These are phyloP conservation scores for Bufo gargarizans DNA, from an alignment of 2,113 vertebrate genomes.

Conservation along the genomic window DNA sequence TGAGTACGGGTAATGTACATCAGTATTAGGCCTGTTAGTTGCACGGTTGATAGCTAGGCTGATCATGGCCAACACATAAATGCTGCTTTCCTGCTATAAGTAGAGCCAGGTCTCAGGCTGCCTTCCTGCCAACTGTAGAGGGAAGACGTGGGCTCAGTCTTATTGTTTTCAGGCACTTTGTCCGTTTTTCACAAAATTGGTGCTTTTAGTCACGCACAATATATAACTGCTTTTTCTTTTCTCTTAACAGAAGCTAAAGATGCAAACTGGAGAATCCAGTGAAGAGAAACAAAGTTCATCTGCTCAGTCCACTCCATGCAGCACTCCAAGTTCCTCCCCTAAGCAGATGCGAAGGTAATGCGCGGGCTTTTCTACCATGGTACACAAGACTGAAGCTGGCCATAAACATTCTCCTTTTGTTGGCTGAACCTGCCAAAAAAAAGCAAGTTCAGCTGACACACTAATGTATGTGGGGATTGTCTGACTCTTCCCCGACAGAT, in stretches of 20 bases:
- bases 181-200: background rate
- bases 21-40: background rate
- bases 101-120: background rate
- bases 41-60: background rate
- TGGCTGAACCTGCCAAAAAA: too few species aligned
- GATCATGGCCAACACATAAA: background rate
- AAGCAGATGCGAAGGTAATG: slow-evolving; percentile 81
- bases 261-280: slow-evolving; percentile 81
- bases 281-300: slow-evolving; percentile 87
- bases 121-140: background rate
- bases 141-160: background rate
- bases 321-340: slow-evolving; percentile 86
- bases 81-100: background rate
- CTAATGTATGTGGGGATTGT: too few species aligned
- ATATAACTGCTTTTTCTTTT: background rate
- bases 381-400: too few species aligned
- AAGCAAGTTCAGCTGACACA: too few species aligned
- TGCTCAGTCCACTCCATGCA: slow-evolving; percentile 84
- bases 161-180: background rate
- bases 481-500: too few species aligned
- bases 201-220: too few species aligned
- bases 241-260: slow-evolving; percentile 84
- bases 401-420: too few species aligned
- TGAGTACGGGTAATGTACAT: background rate
- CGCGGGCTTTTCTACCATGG: too few species aligned